Conservation (phyloP, 2,113 vertebrate genomes). For the Cyanocitta stelleri region DNA sequence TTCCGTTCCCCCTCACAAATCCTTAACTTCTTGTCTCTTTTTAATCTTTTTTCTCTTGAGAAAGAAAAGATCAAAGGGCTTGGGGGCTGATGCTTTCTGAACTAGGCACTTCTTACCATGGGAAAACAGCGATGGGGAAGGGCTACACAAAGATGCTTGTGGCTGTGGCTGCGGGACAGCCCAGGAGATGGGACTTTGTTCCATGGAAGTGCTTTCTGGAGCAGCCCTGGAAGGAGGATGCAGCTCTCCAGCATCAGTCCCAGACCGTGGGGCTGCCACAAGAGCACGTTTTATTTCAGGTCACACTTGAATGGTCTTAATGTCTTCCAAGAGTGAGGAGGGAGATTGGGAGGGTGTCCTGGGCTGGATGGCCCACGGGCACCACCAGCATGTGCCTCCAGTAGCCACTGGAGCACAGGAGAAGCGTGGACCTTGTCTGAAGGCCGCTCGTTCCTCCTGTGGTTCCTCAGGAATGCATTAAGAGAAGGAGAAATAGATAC, state of each 20-base stretch:
- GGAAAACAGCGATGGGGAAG: conserved; percentile 10
- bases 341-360: background rate
- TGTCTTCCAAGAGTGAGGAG: background rate
- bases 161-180: background rate
- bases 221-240: background rate
- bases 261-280: background rate
- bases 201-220: background rate
- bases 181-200: background rate
- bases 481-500: background rate
- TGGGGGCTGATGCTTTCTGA: conserved; percentile 55
- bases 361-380: background rate
- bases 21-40: conserved; percentile 67
- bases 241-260: background rate
- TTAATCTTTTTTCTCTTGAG: conserved; percentile 60
- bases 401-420: background rate
- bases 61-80: conserved; percentile 63
- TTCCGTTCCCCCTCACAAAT: conserved; percentile 52
- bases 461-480: background rate
- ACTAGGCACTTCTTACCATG: conserved; percentile 48
- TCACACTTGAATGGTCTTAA: background rate
- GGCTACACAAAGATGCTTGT: conserved; percentile 14
- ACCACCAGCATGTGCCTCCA: background rate
- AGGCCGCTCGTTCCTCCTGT: background rate
- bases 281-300: background rate
- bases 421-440: background rate